Conservation (phyloP, 2,113 vertebrate species). For the Leptobrachium leishanense region DNA sequence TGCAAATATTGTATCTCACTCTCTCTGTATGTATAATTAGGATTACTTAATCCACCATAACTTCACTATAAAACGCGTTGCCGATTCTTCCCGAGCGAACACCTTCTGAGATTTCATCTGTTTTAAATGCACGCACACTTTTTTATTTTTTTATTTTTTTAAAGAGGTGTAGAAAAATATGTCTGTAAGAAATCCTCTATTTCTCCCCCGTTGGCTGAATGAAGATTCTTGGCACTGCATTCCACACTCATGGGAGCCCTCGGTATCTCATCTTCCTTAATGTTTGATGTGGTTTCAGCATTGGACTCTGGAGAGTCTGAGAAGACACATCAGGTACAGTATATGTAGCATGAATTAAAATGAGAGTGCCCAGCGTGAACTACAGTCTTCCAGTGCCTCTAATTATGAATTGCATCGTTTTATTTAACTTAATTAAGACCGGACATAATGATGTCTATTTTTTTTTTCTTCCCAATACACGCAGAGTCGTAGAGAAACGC, state of each 20-base stretch:
- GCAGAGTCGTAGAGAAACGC: constrained; percentile 9
- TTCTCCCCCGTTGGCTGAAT: constrained; percentile 23
- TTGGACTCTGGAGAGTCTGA: constrained; percentile 36
- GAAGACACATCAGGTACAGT: constrained; percentile 44
- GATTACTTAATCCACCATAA: too few relatives aligned
- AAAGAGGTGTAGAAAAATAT: constrained; percentile 21
- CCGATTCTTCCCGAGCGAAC: not conserved
- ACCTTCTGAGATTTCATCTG: constrained; percentile 9
- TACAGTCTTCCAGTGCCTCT: constrained; percentile 29
- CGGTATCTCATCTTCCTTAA: constrained; percentile 34
- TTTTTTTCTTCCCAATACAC: not conserved
- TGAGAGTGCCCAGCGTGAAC: constrained; percentile 35
- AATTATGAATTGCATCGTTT: constrained; percentile 42
- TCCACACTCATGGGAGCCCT: constrained; percentile 15
- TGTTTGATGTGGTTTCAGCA: constrained; percentile 45
- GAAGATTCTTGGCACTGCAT: constrained; percentile 33
- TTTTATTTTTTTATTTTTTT: not conserved
- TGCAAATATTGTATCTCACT: too few relatives aligned
- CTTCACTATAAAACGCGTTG: too few relatives aligned
- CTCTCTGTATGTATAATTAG: too few relatives aligned
- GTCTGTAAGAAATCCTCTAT: constrained; percentile 18
- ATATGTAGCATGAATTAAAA: constrained; percentile 40
- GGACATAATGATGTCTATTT: constrained; percentile 34
- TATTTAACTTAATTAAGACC: constrained; percentile 46
- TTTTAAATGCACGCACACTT: constrained; percentile 21